Base-by-base conservation (phyloP, 1,140 invertebrate species). In the Bombus waltoni region DNA sequence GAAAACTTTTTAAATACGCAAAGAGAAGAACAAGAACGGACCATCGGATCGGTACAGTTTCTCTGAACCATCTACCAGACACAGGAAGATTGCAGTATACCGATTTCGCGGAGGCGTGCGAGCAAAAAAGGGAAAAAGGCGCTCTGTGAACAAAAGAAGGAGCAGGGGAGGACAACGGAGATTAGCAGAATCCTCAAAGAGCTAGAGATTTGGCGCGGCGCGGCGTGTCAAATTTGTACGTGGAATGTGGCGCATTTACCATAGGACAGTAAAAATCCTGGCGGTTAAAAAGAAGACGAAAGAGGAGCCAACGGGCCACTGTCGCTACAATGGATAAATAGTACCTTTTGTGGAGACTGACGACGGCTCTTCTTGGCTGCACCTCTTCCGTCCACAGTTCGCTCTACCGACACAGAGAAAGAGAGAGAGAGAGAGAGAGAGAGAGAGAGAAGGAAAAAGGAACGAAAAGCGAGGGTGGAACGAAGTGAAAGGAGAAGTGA, bases 251-350 rank as follows among this genome's bases (percentile, higher is more conserved):
- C 76, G 73, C 57, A 42, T n/a, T 79, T 35, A 13, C 3, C 74
- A 65, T 53, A 11, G 25, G 25, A 18, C 44, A n/a, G 76, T 62
- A 83, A 87, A 82, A 81, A 81, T 83, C 68, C 65, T 13, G 40
- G 8, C 68, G 89, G 85, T 87, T 89, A 81, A 89, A 78, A 80
- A 40, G 53, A 70, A 44, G 32, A 78, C 72, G 82, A 72, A n/a
- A 40, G 81, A 82, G 40, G 38, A 66, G 73, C 47, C 70, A 44
- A 47, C 35, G 62, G 42, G 38, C n/a, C 59, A 65, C 81, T 85
- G 85, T 89, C 88, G 66, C 88, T 82, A 77, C 71, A 82, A 87
- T 71, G 79, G 79, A 89, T 83, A 90, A 85, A 88, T 90, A 88
- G 72, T 80, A 66, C 53, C 88, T 90, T 90, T 90, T 90, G 78